Evolutionary conservation across 2,888 invertebrate species (phyloP).

Genomic region (Lasioglossum vierecki): DNA sequence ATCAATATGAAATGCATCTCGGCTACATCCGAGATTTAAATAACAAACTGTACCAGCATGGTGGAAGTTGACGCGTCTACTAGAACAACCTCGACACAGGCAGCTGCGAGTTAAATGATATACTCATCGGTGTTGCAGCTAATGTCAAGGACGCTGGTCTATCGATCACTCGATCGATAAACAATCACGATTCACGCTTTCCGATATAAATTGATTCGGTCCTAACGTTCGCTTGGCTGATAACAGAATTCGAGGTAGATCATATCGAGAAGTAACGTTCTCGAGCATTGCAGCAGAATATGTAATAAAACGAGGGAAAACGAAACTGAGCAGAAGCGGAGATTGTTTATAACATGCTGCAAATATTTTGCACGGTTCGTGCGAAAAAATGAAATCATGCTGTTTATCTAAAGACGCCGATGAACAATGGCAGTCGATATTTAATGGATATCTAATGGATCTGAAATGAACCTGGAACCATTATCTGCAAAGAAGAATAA

Average conservation of each 20-base stretch:
- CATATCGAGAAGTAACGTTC: neutral
- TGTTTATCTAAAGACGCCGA: neutral
- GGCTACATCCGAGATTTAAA: slow-evolving; percentile 35
- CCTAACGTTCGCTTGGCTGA: neutral
- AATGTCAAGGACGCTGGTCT: slow-evolving; percentile 59
- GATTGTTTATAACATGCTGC: neutral
- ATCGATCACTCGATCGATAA: slow-evolving; percentile 7
- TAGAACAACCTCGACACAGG: slow-evolving; percentile 34
- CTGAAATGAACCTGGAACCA: too few relatives aligned
- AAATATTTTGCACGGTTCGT: neutral
- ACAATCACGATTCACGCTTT: neutral
- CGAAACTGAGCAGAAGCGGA: neutral
- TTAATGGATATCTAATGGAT: too few relatives aligned
- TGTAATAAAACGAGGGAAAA: neutral
- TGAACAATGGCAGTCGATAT: neutral
- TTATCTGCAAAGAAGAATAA: too few relatives aligned
- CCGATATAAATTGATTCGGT: neutral
- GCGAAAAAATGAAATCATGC: neutral
- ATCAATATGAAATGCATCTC: slow-evolving; percentile 22
- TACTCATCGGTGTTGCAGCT: slow-evolving; percentile 38
- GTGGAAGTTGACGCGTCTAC: slow-evolving; percentile 22
- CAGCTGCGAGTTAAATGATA: slow-evolving; percentile 43
- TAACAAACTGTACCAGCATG: slow-evolving; percentile 33
- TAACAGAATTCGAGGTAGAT: neutral
- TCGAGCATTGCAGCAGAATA: slow-evolving; percentile 7